Evolutionary conservation across 2,888 invertebrate species (phyloP).

Genomic region (Anthophora plumipes): DNA sequence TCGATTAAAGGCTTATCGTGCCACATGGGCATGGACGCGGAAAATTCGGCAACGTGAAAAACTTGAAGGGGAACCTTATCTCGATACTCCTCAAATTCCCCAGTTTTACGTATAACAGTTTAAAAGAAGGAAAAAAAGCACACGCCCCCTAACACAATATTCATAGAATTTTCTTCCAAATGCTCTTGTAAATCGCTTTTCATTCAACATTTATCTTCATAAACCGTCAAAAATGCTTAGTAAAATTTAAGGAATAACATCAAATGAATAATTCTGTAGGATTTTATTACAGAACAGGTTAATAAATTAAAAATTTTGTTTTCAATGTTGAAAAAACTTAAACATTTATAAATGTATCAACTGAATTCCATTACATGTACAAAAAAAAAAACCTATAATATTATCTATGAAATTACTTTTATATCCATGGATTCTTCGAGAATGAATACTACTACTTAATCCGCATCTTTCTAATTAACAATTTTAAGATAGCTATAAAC

Average conservation of each 20-base stretch:
- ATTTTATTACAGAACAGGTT: background rate
- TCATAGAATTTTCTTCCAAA: background rate
- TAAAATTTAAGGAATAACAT: background rate
- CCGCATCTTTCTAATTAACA: slow-evolving; percentile 7
- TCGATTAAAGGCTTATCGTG: slow-evolving; percentile 80
- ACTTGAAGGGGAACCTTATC: slow-evolving; percentile 62
- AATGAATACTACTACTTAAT: slow-evolving; percentile 24
- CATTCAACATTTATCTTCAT: too few relatives aligned
- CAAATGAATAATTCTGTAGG: background rate
- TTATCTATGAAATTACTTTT: background rate
- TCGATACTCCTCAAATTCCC: slow-evolving; percentile 26
- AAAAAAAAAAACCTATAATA: too few relatives aligned
- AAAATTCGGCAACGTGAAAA: slow-evolving; percentile 76
- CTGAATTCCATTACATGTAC: too few relatives aligned
- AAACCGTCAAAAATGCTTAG: too few relatives aligned
- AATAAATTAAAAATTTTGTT: too few relatives aligned
- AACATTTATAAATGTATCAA: too few relatives aligned
- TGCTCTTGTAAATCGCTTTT: background rate
- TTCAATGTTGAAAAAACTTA: too few relatives aligned
- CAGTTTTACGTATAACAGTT: background rate
- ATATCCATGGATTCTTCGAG: background rate
- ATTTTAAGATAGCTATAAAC: slow-evolving; percentile 11
- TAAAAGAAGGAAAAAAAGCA: slow-evolving; percentile 1
- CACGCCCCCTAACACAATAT: background rate
- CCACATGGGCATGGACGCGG: slow-evolving; percentile 65